These are phyloP conservation scores for Diachasmimorpha longicaudata DNA, from an alignment of 1,140 invertebrate genomes.

Conservation along the genomic window DNA sequence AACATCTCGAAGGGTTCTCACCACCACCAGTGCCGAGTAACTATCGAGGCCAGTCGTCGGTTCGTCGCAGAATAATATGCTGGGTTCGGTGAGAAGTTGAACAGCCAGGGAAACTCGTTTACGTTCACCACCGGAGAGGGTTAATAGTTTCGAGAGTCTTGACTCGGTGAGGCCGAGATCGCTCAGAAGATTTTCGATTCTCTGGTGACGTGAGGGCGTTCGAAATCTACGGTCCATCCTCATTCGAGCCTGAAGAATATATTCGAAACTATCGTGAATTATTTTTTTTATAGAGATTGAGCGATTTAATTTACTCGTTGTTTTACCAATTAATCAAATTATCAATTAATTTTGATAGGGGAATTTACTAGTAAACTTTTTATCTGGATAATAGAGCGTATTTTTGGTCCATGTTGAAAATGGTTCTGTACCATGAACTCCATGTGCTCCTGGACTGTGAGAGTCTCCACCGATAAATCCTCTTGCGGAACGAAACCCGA, in stretches of 20 bases:
- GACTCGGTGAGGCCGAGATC: conserved; percentile 75
- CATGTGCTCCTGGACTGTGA: conserved; percentile 76
- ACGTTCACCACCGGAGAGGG: conserved; percentile 84
- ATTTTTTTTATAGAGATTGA: too few species aligned
- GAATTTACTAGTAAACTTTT: too few species aligned
- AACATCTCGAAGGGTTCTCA: conserved; percentile 71
- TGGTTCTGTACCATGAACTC: conserved; percentile 71
- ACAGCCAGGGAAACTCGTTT: conserved; percentile 86
- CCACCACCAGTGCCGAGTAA: conserved; percentile 76
- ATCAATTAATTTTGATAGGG: too few species aligned
- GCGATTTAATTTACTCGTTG: too few species aligned
- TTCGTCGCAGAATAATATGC: conserved; percentile 82
- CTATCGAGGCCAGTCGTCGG: conserved; percentile 85
- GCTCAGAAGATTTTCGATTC: conserved; percentile 47
- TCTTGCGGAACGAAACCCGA: conserved; percentile 78
- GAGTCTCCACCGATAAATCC: conserved; percentile 71
- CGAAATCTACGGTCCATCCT: conserved; percentile 53
- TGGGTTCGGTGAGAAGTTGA: conserved; percentile 80
- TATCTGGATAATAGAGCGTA: too few species aligned
- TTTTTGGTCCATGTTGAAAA: too few species aligned
- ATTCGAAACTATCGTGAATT: too few species aligned
- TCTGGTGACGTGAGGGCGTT: conserved; percentile 37
- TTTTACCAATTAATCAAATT: too few species aligned
- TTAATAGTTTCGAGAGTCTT: conserved; percentile 70
- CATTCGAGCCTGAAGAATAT: conserved; percentile 59